Percentiles rank a stretch among this genome's conserved stretches.
Evolutionary conservation across 2,113 vertebrate genomes (phyloP).

Genomic region (Nettapus auritus): DNA sequence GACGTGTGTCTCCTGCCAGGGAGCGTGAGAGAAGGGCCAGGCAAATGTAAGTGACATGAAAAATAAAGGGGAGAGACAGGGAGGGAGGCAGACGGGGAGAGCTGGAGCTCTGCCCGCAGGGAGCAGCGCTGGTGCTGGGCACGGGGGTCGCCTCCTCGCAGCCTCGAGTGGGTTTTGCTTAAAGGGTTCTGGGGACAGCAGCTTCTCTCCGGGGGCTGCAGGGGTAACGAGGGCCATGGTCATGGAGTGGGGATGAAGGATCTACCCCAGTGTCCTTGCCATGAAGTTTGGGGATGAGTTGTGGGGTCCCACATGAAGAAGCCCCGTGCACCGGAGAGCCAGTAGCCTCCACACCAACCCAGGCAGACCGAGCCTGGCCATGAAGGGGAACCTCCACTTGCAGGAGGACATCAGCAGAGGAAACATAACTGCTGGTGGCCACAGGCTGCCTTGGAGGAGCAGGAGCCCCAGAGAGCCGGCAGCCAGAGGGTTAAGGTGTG

Average conservation of each 20-base stretch:
- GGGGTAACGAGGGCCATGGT: neutral
- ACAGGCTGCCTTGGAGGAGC: neutral
- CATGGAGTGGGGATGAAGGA: neutral
- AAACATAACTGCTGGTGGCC: neutral
- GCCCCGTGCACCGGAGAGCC: neutral
- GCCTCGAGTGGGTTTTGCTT: neutral
- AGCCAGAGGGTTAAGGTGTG: neutral
- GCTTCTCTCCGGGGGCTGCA: neutral
- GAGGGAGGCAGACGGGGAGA: neutral
- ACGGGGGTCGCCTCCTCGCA: neutral
- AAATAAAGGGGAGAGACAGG: constrained; percentile 35
- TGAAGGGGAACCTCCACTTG: neutral
- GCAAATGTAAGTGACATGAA: constrained; percentile 64
- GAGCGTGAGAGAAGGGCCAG: constrained; percentile 24
- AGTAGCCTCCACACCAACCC: rapidly evolving
- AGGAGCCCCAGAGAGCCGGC: neutral
- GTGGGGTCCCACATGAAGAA: neutral
- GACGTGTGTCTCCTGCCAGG: constrained; percentile 75
- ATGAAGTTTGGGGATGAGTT: neutral
- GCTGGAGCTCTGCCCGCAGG: neutral
- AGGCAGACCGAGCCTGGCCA: no score
- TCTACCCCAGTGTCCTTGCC: neutral
- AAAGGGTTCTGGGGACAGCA: neutral
- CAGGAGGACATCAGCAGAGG: neutral
- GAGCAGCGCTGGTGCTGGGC: neutral